Conservation (phyloP, 2,797 vertebrate species). For the Sternotherus odoratus region DNA sequence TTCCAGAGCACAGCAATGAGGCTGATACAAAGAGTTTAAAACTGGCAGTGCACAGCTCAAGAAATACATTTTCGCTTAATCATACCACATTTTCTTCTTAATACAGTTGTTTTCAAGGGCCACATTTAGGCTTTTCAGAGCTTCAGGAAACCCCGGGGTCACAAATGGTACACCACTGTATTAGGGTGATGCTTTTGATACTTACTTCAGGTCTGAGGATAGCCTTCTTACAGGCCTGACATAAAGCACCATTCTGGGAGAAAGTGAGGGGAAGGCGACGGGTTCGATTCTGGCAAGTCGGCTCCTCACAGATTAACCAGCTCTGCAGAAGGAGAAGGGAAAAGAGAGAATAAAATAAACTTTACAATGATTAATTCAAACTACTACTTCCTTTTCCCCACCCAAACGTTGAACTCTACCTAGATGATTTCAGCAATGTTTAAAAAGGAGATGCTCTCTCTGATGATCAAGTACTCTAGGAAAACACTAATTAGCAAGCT, state of each 20-base stretch:
- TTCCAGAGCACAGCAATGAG: conserved; percentile 41
- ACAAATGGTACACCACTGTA: background rate
- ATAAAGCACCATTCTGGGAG: conserved; percentile 92
- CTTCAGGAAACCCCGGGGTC: background rate
- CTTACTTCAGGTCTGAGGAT: conserved; percentile 91
- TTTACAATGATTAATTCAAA: background rate
- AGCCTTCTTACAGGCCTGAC: conserved; percentile 90
- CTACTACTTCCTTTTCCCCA: background rate
- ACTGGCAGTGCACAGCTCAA: background rate
- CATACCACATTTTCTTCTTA: conserved; percentile 28
- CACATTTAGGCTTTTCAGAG: background rate
- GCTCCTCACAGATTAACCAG: conserved; percentile 96
- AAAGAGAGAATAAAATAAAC: background rate
- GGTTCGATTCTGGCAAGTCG: conserved; percentile 90
- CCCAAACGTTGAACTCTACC: background rate
- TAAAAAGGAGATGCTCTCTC: background rate
- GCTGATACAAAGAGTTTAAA: conserved; percentile 3
- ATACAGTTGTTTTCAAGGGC: conserved; percentile 14
- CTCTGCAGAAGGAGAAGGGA: conserved; percentile 79
- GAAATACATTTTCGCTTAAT: background rate
- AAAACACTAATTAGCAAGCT: background rate
- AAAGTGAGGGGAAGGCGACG: conserved; percentile 91
- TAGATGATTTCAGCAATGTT: background rate
- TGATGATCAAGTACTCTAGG: background rate
- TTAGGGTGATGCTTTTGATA: background rate